phyloP scores from a whole-genome alignment of 2,797 vertebrate genomes.

The Peromyscus aztecus region DNA sequence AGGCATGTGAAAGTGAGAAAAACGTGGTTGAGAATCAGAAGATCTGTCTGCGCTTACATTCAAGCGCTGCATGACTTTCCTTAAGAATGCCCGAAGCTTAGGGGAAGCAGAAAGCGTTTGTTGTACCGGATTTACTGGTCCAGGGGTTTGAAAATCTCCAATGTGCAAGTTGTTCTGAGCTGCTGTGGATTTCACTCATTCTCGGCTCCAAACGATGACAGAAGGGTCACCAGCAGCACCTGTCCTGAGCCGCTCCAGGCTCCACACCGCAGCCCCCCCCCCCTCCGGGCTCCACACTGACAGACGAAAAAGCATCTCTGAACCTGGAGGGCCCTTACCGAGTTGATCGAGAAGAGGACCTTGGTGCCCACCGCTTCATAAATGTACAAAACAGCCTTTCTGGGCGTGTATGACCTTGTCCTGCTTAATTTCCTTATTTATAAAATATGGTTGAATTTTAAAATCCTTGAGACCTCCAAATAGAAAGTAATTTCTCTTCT shows the following conservation, averaged over 20 bases:
- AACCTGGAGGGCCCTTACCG: background rate
- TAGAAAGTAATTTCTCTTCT: conserved; percentile 12
- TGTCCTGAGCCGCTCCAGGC: background rate
- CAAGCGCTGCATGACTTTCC: background rate
- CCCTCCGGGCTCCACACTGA: background rate
- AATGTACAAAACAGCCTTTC: background rate
- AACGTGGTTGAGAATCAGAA: background rate
- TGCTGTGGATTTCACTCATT: no score
- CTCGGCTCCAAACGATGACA: background rate
- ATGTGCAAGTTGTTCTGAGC: background rate
- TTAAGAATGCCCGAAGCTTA: background rate
- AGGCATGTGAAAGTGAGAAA: background rate
- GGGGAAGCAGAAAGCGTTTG: background rate
- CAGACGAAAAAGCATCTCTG: background rate
- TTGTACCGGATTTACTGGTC: background rate
- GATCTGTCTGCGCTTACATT: background rate
- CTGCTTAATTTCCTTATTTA: background rate
- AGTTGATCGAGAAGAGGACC: background rate
- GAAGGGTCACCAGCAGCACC: background rate
- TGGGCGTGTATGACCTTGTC: background rate
- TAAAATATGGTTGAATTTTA: conserved; percentile 40
- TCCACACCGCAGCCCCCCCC: no score
- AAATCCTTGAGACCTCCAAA: background rate
- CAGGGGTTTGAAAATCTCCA: background rate
- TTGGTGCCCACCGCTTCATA: background rate